Percentiles rank a stretch among this genome's conserved stretches.
Conservation (phyloP, 2,113 vertebrate species). For the Triplophysa dalaica region DNA sequence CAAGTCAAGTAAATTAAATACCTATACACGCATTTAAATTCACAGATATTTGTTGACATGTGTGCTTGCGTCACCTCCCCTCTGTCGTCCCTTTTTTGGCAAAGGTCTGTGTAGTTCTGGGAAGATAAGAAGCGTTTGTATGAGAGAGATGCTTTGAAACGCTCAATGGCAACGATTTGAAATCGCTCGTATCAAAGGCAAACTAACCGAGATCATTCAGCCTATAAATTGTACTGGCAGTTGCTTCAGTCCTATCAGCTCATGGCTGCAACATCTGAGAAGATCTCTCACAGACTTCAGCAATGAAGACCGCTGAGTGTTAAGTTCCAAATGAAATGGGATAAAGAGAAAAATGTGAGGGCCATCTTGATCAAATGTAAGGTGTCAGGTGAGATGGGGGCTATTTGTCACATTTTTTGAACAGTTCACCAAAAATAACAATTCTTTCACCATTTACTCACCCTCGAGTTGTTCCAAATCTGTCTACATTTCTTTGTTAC, state of each 20-base stretch:
- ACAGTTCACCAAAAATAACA: too few species aligned
- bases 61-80: neutral
- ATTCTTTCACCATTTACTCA: too few species aligned
- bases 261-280: slow-evolving; percentile 26
- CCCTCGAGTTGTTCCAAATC: too few species aligned
- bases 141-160: neutral
- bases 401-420: too few species aligned
- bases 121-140: neutral
- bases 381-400: too few species aligned
- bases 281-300: slow-evolving; percentile 11
- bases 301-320: slow-evolving; percentile 13
- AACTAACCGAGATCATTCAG: slow-evolving; percentile 26
- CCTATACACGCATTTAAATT: neutral
- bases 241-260: slow-evolving; percentile 13
- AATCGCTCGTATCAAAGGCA: slow-evolving; percentile 45
- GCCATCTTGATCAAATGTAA: too few species aligned
- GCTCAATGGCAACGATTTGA: neutral
- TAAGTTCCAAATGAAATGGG: neutral
- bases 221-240: slow-evolving; percentile 42
- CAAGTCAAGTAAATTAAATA: neutral
- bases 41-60: neutral
- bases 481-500: too few species aligned
- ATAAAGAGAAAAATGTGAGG: too few species aligned
- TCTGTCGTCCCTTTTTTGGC: neutral
- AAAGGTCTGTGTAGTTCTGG: slow-evolving; percentile 8